Conservation (phyloP, 2,113 vertebrate species). For the Mystacornis crossleyi region DNA sequence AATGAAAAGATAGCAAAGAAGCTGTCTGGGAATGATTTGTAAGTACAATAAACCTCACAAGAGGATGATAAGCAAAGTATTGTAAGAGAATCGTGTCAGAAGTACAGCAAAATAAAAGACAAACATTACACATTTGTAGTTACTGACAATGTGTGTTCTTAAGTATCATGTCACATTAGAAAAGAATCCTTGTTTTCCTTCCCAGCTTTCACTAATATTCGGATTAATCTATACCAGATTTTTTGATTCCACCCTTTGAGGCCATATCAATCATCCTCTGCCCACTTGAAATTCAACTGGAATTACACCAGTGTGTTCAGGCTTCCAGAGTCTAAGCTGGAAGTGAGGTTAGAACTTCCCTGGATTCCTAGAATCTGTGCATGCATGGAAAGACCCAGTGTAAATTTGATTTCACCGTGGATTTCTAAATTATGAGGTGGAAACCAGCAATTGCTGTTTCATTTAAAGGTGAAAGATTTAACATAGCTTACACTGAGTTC, state of each 20-base stretch:
- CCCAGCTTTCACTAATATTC: conserved; percentile 3
- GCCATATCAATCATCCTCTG: background rate
- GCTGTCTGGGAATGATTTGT: conserved; percentile 60
- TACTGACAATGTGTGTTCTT: background rate
- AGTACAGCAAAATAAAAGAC: conserved; percentile 28
- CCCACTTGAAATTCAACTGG: background rate
- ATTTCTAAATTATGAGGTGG: background rate
- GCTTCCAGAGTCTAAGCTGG: background rate
- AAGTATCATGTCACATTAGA: conserved; percentile 20
- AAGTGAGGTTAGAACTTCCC: background rate
- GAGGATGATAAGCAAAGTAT: conserved; percentile 46
- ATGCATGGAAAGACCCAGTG: background rate
- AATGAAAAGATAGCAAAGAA: conserved; percentile 58
- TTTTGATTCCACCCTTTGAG: conserved; percentile 30
- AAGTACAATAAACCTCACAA: conserved; percentile 58
- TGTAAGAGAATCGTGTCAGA: conserved; percentile 36
- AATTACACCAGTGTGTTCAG: background rate
- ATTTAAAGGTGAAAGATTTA: background rate
- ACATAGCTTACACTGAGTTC: background rate
- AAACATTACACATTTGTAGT: background rate
- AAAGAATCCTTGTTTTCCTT: conserved; percentile 51
- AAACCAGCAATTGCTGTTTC: background rate
- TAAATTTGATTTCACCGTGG: background rate
- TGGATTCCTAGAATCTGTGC: background rate
- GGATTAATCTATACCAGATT: conserved; percentile 63